Conservation (phyloP, 1,140 invertebrate genomes). For the Scaptomyza pallida region DNA sequence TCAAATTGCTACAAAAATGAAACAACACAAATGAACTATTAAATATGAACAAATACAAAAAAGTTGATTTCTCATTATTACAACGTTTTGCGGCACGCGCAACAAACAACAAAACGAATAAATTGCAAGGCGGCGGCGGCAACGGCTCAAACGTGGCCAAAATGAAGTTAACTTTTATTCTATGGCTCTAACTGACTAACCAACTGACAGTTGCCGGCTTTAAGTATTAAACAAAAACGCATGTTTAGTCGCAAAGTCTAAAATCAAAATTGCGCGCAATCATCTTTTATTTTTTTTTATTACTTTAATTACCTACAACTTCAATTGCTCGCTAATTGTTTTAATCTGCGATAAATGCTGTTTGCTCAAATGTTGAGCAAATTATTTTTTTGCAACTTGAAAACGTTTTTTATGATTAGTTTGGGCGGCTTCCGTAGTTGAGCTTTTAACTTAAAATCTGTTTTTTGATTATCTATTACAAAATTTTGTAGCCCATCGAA, state of each 20-base stretch:
- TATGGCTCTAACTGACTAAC: slow-evolving; percentile 22
- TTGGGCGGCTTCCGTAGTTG: not conserved
- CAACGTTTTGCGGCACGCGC: slow-evolving; percentile 45
- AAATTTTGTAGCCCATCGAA: not conserved
- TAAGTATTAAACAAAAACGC: not conserved
- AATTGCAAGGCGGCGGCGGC: slow-evolving; percentile 47
- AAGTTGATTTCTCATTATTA: slow-evolving; percentile 55
- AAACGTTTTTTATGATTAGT: not conserved
- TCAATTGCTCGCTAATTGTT: slow-evolving; percentile 66
- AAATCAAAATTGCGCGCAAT: slow-evolving; percentile 30
- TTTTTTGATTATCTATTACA: not conserved
- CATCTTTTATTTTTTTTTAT: slow-evolving; percentile 22
- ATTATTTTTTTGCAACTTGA: slow-evolving; percentile 27
- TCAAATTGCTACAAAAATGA: slow-evolving; percentile 20
- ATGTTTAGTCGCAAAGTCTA: not conserved
- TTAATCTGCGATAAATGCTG: slow-evolving; percentile 51
- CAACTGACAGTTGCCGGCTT: slow-evolving; percentile 1
- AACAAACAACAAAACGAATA: slow-evolving; percentile 29
- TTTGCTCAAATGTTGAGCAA: slow-evolving; percentile 26
- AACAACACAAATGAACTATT: slow-evolving; percentile 67
- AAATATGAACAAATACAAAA: slow-evolving; percentile 61
- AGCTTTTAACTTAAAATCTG: not conserved
- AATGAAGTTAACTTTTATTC: slow-evolving; percentile 57
- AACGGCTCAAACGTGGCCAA: slow-evolving; percentile 70
- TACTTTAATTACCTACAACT: slow-evolving; percentile 23